Conservation (phyloP, 2,888 invertebrate species). For the Prosapia bicincta region DNA sequence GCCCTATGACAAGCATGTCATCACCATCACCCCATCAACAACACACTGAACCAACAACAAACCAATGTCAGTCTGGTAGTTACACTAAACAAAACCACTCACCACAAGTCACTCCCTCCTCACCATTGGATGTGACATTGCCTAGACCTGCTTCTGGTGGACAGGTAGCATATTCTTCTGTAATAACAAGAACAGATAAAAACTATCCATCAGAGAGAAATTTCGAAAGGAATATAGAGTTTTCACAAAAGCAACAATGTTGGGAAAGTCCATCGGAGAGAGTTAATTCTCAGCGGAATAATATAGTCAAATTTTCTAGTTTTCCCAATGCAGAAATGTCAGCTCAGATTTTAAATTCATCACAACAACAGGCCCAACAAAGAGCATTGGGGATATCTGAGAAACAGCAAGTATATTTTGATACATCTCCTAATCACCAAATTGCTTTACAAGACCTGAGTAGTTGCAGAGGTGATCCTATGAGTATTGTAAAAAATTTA, state of each 20-base stretch:
- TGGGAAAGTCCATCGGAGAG: background rate
- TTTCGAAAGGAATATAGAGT: constrained; percentile 14
- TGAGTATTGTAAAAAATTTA: constrained; percentile 71
- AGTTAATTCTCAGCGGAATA: constrained; percentile 7
- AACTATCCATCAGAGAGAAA: constrained; percentile 19
- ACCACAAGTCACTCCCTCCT: constrained; percentile 56
- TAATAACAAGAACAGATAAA: constrained; percentile 64
- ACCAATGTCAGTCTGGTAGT: constrained; percentile 28
- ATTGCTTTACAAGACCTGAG: constrained; percentile 66
- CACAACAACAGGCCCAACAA: constrained; percentile 9
- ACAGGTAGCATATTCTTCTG: constrained; percentile 73
- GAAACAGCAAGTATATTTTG: constrained; percentile 57
- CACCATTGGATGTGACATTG: constrained; percentile 67
- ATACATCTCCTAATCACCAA: constrained; percentile 55
- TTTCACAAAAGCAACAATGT: constrained; percentile 23
- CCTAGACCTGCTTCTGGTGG: constrained; percentile 55
- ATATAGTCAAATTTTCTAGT: background rate
- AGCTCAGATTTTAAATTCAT: background rate
- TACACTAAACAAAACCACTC: constrained; percentile 42
- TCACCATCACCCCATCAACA: constrained; percentile 60
- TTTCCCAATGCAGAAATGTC: background rate
- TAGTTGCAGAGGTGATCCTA: constrained; percentile 70
- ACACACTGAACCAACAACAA: constrained; percentile 42
- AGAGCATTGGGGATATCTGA: constrained; percentile 3
- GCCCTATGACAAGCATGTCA: constrained; percentile 73